Conservation (phyloP, 2,113 vertebrate genomes). For the Isichthys henryi region DNA sequence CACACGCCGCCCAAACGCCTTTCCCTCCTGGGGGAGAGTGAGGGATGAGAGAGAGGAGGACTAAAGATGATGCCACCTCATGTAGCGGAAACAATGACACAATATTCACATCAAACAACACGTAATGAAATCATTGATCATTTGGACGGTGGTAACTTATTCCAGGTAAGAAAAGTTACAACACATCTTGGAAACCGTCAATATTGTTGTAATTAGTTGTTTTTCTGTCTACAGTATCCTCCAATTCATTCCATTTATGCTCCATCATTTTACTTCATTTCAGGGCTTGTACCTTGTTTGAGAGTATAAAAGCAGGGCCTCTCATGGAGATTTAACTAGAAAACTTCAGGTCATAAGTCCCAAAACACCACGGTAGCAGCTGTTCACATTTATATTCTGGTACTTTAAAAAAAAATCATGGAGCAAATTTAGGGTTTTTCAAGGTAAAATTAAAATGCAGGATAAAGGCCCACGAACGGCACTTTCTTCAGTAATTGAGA, state of each 20-base stretch:
- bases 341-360: background rate
- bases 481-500: background rate
- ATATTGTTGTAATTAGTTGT: background rate
- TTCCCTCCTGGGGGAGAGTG: background rate
- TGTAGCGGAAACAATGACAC: background rate
- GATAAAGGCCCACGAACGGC: background rate
- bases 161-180: background rate
- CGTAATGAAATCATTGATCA: background rate
- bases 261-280: background rate
- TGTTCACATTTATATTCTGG: background rate
- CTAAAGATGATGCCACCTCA: background rate
- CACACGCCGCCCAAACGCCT: constrained; percentile 11
- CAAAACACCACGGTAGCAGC: background rate
- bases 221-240: background rate
- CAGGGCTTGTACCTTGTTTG: background rate
- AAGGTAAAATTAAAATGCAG: background rate
- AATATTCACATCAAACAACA: background rate
- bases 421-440: background rate
- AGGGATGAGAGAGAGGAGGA: background rate
- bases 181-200: background rate
- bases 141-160: background rate
- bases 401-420: background rate
- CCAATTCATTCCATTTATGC: background rate
- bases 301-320: background rate
- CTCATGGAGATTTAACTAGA: background rate